Evolutionary conservation across 2,888 invertebrate species (phyloP), one percentile per base, ranked within the genome.

Genomic region (Lasioglossum leucozonium): DNA sequence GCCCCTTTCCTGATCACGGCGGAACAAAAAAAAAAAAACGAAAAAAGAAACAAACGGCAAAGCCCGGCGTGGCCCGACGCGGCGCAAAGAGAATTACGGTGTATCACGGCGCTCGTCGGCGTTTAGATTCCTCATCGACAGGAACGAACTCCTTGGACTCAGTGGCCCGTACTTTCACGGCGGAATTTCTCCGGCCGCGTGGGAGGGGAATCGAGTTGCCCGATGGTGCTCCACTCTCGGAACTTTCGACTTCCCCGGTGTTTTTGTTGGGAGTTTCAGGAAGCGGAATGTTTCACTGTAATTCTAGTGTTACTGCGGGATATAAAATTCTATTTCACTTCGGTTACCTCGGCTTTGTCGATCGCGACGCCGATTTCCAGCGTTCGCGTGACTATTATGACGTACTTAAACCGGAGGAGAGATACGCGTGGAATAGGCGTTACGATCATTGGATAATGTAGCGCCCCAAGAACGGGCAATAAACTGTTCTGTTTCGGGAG

Each of bases 201-300:
- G 11, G 55, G 4, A 55, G 55, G n/a, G n/a, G 55, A 55, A n/a
- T 1, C n/a, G 55, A 55, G 55, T 51, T 51, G 51, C 55, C n/a
- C n/a, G n/a, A 55, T 55, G 55, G 55, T 55, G n/a, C 55, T n/a
- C 55, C 55, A 55, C 55, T 55, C 55, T n/a, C 55, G 55, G 10
- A 55, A 55, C 55, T 55, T 55, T 55, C 55, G 55, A 55, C 55
- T 55, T 55, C 55, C 11, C 55, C 11, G 0, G 55, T 55, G 55
- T 55, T 55, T 55, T 55, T n/a, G n/a, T 55, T 55, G n/a, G 11
- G 55, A 55, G 55, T 55, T 55, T 55, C n/a, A 55, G n/a, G 22
- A 55, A 55, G n/a, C n/a, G 55, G 55, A n/a, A 55, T 55, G 55
- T 55, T 55, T 55, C 55, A 55, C 55, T 55, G 55, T 55, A 55